Conservation (phyloP, 2,888 invertebrate species). For the Danaus chrysippus region DNA sequence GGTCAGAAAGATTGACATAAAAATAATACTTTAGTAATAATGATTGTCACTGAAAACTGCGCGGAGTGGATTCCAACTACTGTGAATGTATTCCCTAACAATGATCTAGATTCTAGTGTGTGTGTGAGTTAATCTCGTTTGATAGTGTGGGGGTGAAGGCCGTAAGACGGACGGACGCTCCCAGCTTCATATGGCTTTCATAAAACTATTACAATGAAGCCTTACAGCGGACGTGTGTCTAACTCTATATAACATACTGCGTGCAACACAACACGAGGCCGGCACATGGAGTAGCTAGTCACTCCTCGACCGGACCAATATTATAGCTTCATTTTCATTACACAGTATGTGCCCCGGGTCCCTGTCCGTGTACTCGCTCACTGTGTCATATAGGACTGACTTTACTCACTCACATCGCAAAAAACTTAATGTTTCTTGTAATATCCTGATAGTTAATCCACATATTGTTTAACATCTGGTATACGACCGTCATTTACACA, state of each 20-base stretch:
- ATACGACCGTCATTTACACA: background rate
- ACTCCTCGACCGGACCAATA: constrained; percentile 3
- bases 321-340: constrained; percentile 11
- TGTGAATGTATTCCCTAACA: too few relatives aligned
- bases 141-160: background rate
- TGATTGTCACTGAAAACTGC: too few relatives aligned
- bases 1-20: too few relatives aligned
- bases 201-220: constrained; percentile 33
- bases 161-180: constrained; percentile 13
- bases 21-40: too few relatives aligned
- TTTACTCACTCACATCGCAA: background rate
- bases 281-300: too few relatives aligned
- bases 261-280: too few relatives aligned
- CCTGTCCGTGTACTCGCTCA: too few relatives aligned
- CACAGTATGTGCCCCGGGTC: background rate
- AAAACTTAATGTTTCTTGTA: background rate
- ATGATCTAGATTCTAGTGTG: too few relatives aligned
- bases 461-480: constrained; percentile 2
- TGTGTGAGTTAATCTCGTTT: too few relatives aligned
- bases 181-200: constrained; percentile 26
- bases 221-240: constrained; percentile 29
- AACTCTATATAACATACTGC: too few relatives aligned
- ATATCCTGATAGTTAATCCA: constrained; percentile 4
- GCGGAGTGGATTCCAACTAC: too few relatives aligned
- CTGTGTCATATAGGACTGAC: too few relatives aligned